phyloP scores from a whole-genome alignment of 1,140 invertebrate genomes.

The Lordiphosa mommai region DNA sequence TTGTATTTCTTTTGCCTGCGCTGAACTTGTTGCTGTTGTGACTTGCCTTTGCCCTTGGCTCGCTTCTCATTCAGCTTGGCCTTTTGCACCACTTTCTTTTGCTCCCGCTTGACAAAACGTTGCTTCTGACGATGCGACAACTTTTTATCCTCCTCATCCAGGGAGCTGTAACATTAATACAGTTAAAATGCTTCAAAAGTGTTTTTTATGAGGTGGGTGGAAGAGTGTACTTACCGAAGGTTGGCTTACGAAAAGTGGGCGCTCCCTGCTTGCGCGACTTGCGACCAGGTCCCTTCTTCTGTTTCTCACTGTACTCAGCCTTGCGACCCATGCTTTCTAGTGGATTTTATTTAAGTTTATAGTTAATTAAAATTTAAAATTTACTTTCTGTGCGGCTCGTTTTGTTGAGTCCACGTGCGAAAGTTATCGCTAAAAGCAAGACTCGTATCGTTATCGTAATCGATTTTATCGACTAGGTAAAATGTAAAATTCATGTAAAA shows the following conservation, averaged over 20 bases:
- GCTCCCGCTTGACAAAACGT: constrained; percentile 82
- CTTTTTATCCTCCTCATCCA: constrained; percentile 80
- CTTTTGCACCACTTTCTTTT: constrained; percentile 81
- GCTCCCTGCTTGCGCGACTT: constrained; percentile 92
- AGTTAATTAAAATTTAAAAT: constrained; percentile 16
- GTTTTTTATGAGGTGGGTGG: neutral
- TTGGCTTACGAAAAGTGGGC: constrained; percentile 84
- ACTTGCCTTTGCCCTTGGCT: constrained; percentile 18
- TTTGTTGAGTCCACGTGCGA: constrained; percentile 25
- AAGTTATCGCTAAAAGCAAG: too few relatives aligned
- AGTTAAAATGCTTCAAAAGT: too few relatives aligned
- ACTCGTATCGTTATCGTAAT: too few relatives aligned
- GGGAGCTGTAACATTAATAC: constrained; percentile 48
- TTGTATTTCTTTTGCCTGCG: constrained; percentile 53
- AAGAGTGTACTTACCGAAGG: constrained; percentile 74
- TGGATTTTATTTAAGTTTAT: constrained; percentile 15
- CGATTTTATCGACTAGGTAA: too few relatives aligned
- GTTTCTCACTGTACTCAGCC: constrained; percentile 87
- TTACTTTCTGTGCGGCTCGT: constrained; percentile 15
- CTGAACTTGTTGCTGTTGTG: constrained; percentile 26
- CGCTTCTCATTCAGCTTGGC: constrained; percentile 80
- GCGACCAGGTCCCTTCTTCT: constrained; percentile 90
- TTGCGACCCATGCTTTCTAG: constrained; percentile 89
- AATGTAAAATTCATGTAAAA: too few relatives aligned
- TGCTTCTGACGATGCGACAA: constrained; percentile 86